Evolutionary conservation across 2,797 vertebrate genomes (phyloP).

Genomic region (Graptemys geographica): DNA sequence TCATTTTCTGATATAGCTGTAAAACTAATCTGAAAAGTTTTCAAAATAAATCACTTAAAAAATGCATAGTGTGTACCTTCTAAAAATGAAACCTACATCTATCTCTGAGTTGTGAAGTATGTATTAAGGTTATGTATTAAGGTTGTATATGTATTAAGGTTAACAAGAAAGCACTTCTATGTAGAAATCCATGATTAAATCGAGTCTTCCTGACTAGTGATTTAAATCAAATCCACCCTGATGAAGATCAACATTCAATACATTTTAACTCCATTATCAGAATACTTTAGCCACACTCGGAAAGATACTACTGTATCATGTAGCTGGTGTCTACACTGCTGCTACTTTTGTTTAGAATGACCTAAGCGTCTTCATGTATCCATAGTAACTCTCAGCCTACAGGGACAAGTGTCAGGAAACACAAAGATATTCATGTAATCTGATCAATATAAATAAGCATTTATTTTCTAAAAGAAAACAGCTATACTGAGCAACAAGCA

Average conservation of each 20-base stretch:
- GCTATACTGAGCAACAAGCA: fast-evolving
- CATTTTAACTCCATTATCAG: background rate
- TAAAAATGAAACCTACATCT: too few species aligned
- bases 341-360: background rate
- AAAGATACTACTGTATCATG: background rate
- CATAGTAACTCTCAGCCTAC: background rate
- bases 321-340: background rate
- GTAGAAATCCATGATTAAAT: too few species aligned
- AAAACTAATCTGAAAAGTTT: too few species aligned
- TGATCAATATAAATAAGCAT: background rate
- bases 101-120: too few species aligned
- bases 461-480: background rate
- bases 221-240: too few species aligned
- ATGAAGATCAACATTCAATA: background rate
- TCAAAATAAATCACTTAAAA: too few species aligned
- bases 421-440: fast-evolving
- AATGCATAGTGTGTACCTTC: too few species aligned
- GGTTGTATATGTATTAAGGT: too few species aligned
- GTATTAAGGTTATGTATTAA: too few species aligned
- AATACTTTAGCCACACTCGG: background rate
- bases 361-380: background rate
- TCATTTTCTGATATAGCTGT: too few species aligned
- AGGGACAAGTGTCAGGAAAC: background rate
- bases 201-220: too few species aligned
- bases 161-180: too few species aligned